phyloP scores from a whole-genome alignment of 2,888 invertebrate genomes.

The Thalpophila matura region DNA sequence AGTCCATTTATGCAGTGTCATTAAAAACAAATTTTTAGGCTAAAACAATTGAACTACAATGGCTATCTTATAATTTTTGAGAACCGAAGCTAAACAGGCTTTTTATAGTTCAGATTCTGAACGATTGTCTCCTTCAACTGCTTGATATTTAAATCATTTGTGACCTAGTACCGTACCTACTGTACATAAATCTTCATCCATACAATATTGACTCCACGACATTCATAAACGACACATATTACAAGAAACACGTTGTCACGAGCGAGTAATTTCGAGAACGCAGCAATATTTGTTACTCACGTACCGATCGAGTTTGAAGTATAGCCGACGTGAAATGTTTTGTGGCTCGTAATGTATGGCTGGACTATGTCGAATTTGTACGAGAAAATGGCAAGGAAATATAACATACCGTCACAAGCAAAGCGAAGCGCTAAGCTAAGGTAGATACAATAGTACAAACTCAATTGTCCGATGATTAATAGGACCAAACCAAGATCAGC shows the following conservation, averaged over 20 bases:
- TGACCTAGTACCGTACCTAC: slow-evolving; percentile 5
- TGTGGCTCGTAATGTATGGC: slow-evolving; percentile 53
- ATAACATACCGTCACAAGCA: slow-evolving; percentile 13
- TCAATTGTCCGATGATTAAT: not conserved
- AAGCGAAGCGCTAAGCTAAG: slow-evolving; percentile 6
- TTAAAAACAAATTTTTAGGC: too few species aligned
- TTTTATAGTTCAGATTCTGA: too few species aligned
- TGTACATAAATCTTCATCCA: slow-evolving; percentile 34
- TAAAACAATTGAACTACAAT: too few species aligned
- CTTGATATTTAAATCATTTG: slow-evolving; percentile 6
- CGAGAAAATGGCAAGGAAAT: slow-evolving; percentile 42
- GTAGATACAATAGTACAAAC: slow-evolving; percentile 3
- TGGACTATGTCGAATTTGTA: slow-evolving; percentile 53
- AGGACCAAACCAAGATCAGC: not conserved
- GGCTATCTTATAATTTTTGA: too few species aligned
- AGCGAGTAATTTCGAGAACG: slow-evolving; percentile 76
- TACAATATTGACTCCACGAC: slow-evolving; percentile 45
- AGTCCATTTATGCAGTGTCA: too few species aligned
- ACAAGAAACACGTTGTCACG: slow-evolving; percentile 77
- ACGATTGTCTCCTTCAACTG: not conserved
- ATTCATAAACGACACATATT: slow-evolving; percentile 50
- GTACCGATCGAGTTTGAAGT: slow-evolving; percentile 67
- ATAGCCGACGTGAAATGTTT: slow-evolving; percentile 63
- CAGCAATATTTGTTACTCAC: slow-evolving; percentile 65
- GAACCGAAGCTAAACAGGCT: too few species aligned